phyloP scores from a whole-genome alignment of 2,888 invertebrate genomes.

The Mythimna lalbum region DNA sequence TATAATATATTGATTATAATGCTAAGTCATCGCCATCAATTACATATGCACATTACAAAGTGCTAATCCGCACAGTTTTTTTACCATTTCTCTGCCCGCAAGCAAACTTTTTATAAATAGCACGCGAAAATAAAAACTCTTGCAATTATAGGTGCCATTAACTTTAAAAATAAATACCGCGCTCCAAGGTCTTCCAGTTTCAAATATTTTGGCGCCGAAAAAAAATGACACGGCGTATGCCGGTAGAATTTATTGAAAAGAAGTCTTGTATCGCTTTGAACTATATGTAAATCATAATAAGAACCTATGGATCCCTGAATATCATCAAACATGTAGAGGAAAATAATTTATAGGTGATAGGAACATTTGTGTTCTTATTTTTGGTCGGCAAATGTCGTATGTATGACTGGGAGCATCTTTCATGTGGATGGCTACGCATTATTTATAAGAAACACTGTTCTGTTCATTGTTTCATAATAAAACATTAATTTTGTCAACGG shows the following conservation, averaged over 20 bases:
- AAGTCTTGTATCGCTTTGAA: slow-evolving; percentile 57
- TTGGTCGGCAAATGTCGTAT: slow-evolving; percentile 44
- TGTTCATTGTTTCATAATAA: slow-evolving; percentile 90
- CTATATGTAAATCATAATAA: slow-evolving; percentile 64
- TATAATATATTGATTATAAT: background rate
- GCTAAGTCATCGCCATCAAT: slow-evolving; percentile 13
- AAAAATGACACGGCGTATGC: slow-evolving; percentile 51
- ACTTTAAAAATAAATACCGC: slow-evolving; percentile 57
- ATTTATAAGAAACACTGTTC: slow-evolving; percentile 84
- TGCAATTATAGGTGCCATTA: slow-evolving; percentile 59
- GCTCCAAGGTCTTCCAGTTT: slow-evolving; percentile 58
- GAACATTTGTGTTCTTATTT: slow-evolving; percentile 53
- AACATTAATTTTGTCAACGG: slow-evolving; percentile 89
- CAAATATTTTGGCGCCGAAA: slow-evolving; percentile 65
- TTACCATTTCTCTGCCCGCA: slow-evolving; percentile 19
- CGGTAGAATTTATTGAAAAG: slow-evolving; percentile 58
- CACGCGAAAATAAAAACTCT: slow-evolving; percentile 46
- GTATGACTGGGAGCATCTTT: slow-evolving; percentile 79
- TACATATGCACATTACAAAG: slow-evolving; percentile 25
- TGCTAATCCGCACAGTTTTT: slow-evolving; percentile 18
- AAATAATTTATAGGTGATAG: slow-evolving; percentile 59
- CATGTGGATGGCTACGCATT: slow-evolving; percentile 79
- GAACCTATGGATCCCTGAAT: slow-evolving; percentile 62
- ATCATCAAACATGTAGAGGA: slow-evolving; percentile 62
- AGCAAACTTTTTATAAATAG: slow-evolving; percentile 51